phyloP scores from a whole-genome alignment of 2,888 invertebrate species.

The Emmelina monodactyla region DNA sequence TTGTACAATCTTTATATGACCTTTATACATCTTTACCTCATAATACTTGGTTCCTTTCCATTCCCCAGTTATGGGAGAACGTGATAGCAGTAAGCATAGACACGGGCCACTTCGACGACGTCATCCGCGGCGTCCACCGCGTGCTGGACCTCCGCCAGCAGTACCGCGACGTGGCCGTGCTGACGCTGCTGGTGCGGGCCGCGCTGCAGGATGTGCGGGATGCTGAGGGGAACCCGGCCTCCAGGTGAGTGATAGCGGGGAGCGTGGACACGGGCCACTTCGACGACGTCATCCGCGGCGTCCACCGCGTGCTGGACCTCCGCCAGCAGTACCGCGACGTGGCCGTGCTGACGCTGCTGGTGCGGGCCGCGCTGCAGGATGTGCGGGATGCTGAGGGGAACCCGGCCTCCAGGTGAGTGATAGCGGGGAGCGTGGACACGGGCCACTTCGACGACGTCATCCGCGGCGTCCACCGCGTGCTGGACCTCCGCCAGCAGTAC shows the following conservation, averaged over 20 bases:
- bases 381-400: conserved; percentile 71
- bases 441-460: conserved; percentile 87
- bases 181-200: conserved; percentile 75
- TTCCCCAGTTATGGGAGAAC: conserved; percentile 87
- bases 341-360: conserved; percentile 76
- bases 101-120: conserved; percentile 84
- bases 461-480: conserved; percentile 81
- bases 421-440: conserved; percentile 87
- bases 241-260: conserved; percentile 84
- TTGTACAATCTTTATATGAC: too few relatives aligned
- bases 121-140: conserved; percentile 84
- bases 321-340: conserved; percentile 80
- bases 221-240: conserved; percentile 78
- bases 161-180: conserved; percentile 79
- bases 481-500: conserved; percentile 85
- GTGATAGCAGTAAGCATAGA: conserved; percentile 87
- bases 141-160: conserved; percentile 85
- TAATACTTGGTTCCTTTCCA: too few relatives aligned
- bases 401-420: too few relatives aligned
- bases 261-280: conserved; percentile 88
- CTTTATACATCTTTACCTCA: too few relatives aligned
- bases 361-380: conserved; percentile 72
- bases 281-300: conserved; percentile 84
- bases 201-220: conserved; percentile 71
- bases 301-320: conserved; percentile 87